Evolutionary conservation across 1,140 invertebrate genomes (phyloP), one percentile per base, ranked within the genome.

Genomic region (Cotesia chilonis): DNA sequence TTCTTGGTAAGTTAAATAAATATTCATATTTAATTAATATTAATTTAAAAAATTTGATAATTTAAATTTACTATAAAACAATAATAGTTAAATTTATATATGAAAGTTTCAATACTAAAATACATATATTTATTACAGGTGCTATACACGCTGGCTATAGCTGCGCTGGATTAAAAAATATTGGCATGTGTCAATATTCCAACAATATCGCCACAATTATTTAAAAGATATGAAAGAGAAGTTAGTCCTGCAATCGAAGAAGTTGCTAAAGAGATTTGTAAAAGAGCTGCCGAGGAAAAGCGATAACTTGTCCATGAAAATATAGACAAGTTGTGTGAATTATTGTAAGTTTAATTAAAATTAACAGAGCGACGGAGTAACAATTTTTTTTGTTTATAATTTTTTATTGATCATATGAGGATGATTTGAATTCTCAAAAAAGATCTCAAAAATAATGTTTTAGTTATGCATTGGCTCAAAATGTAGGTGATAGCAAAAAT

Each of bases 251-350:
- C 54, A 12, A 52, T 73, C 5, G 67, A 69, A 65, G 28, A 63
- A 64, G 47, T 51, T 69, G 72, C 66, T 6, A 37, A 69, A 10
- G 72, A 73, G 20, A 69, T 67, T 64, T 73, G 71, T 54, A 6
- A 41, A 47, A 28, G 59, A 37, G 65, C 71, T n/a, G 72, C 60
- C 7, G 17, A 9, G 20, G 72, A 73, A 65, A 67, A 73, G 36
- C 67, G 67, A 38, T 28, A 38, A 37, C 28, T 73, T 28, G 65
- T 68, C 5, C 36, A 68, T 38, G 71, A 68, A 36, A 59, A 68
- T 38, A 71, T 71, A 4, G 36, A 59, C 2, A 35, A 71, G 36
- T 35, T 66, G 36, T 47, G 70, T 28, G n/a, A 66, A n/a, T 51
- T 66, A 59, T 65, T 72, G 70, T 72, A 66, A 72, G 70, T n/a